phyloP scores from a whole-genome alignment of 2,113 vertebrate species.

The Triplophysa rosa region DNA sequence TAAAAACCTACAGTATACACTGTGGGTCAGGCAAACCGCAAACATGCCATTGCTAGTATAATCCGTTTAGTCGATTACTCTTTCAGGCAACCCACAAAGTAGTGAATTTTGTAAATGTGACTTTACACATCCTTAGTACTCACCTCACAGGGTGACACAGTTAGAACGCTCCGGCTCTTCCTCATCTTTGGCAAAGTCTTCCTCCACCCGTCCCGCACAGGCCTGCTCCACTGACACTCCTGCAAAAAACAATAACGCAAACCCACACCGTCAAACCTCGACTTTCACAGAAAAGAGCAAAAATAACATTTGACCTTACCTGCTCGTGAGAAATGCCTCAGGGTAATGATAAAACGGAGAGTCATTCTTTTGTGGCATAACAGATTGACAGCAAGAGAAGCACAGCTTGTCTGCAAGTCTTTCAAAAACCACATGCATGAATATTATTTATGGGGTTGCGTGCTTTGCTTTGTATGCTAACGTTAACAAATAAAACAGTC shows the following conservation, averaged over 20 bases:
- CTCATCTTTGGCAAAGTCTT: slow-evolving; percentile 79
- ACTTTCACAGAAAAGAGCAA: background rate
- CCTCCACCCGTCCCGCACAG: slow-evolving; percentile 43
- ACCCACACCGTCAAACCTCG: slow-evolving; percentile 3
- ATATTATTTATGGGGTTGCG: too few relatives aligned
- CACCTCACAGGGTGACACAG: slow-evolving; percentile 88
- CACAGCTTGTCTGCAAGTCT: background rate
- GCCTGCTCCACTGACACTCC: slow-evolving; percentile 61
- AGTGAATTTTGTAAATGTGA: background rate
- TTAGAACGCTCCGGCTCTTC: slow-evolving; percentile 95
- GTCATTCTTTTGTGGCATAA: background rate
- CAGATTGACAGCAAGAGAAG: background rate
- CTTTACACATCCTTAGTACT: slow-evolving; percentile 51
- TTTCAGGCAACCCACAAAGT: background rate
- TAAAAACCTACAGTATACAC: too few relatives aligned
- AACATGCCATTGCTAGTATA: background rate
- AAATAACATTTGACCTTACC: slow-evolving; percentile 24
- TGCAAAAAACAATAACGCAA: slow-evolving; percentile 48
- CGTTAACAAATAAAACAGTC: too few relatives aligned
- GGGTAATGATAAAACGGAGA: slow-evolving; percentile 8
- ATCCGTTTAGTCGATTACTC: background rate
- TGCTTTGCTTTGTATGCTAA: too few relatives aligned
- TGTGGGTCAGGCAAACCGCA: too few relatives aligned
- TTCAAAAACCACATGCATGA: too few relatives aligned
- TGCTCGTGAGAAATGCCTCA: slow-evolving; percentile 7